Conservation (phyloP, 2,113 vertebrate genomes). For the Dermatemys mawii region DNA sequence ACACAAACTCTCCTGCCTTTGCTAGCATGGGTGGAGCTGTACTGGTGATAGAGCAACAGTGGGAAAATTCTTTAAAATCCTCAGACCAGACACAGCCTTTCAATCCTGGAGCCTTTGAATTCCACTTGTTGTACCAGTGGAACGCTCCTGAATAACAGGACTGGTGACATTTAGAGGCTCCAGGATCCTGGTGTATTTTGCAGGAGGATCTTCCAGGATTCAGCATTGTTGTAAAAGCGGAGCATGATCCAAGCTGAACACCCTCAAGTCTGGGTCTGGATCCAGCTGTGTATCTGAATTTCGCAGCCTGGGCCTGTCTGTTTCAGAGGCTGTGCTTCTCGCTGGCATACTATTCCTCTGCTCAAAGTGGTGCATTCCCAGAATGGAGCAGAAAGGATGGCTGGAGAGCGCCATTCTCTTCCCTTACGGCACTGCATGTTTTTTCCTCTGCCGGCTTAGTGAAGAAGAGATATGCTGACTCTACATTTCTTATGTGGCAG, state of each 20-base stretch:
- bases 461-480: not conserved
- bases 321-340: not conserved
- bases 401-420: not conserved
- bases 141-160: not conserved
- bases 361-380: not conserved
- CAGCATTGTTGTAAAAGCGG: not conserved
- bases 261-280: too few relatives aligned
- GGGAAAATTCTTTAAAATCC: not conserved
- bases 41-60: not conserved
- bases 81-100: not conserved
- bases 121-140: not conserved
- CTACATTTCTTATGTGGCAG: not conserved
- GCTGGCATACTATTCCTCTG: not conserved
- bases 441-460: not conserved
- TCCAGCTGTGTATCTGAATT: too few relatives aligned
- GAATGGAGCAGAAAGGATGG: not conserved
- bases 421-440: not conserved
- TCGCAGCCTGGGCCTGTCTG: not conserved
- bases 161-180: not conserved
- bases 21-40: rapidly evolving
- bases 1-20: not conserved
- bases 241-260: too few relatives aligned
- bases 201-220: not conserved
- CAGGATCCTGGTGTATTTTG: rapidly evolving
- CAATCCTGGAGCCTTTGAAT: not conserved